Evolutionary conservation across 2,797 vertebrate species (phyloP).

Genomic region (Oryzias sinensis): DNA sequence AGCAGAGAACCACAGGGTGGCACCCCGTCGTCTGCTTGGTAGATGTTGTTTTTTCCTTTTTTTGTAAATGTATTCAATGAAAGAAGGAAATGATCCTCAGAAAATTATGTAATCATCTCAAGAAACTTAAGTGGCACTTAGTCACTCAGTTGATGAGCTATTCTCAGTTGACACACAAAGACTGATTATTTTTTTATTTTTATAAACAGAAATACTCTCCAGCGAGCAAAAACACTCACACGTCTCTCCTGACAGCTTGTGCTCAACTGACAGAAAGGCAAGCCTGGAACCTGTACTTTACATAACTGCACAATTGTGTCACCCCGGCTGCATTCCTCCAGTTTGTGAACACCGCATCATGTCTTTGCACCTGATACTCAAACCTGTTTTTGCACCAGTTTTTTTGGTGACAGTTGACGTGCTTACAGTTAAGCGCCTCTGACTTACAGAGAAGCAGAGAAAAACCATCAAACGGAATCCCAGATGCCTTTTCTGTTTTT

Average conservation of each 20-base stretch:
- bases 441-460: conserved; percentile 5
- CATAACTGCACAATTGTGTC: conserved; percentile 32
- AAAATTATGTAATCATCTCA: conserved; percentile 54
- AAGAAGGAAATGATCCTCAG: conserved; percentile 4
- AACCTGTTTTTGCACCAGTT: conserved; percentile 71
- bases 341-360: conserved; percentile 21
- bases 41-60: background rate
- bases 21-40: conserved; percentile 40
- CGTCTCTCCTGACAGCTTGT: conserved; percentile 8
- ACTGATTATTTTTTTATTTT: conserved; percentile 9
- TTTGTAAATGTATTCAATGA: background rate
- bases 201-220: too few relatives aligned
- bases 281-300: conserved; percentile 38
- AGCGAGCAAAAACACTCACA: conserved; percentile 9
- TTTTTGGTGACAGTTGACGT: conserved; percentile 27
- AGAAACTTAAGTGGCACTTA: conserved; percentile 24
- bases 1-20: conserved; percentile 48
- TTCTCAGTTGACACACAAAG: conserved; percentile 20
- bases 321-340: conserved; percentile 49
- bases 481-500: background rate
- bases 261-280: conserved; percentile 8
- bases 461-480: conserved; percentile 1
- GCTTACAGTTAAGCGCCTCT: conserved; percentile 18
- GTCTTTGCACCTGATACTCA: conserved; percentile 31
- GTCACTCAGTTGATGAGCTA: conserved; percentile 23